Evolutionary conservation across 2,113 vertebrate species (phyloP).

Genomic region (Lophius piscatorius): DNA sequence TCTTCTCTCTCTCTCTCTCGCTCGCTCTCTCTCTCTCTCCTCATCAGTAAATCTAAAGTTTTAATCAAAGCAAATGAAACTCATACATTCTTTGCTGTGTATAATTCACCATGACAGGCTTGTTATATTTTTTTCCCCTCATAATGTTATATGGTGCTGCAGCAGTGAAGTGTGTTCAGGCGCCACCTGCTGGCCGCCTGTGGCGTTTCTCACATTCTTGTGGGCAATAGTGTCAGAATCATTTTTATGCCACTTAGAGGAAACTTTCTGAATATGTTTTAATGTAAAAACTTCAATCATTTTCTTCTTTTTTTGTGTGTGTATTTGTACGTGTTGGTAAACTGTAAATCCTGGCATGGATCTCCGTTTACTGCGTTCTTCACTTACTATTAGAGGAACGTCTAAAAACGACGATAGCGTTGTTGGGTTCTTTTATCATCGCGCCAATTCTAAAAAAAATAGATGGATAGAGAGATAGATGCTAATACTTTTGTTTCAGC

Average conservation of each 20-base stretch:
- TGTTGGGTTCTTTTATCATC: too few species aligned
- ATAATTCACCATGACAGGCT: background rate
- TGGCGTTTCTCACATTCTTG: background rate
- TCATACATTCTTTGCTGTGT: background rate
- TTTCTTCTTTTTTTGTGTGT: background rate
- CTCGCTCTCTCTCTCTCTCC: background rate
- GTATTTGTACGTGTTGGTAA: background rate
- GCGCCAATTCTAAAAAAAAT: too few species aligned
- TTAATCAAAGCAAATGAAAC: slow-evolving; percentile 13
- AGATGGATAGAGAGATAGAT: too few species aligned
- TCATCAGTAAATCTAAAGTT: slow-evolving; percentile 5
- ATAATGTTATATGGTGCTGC: slow-evolving; percentile 4
- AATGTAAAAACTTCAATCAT: background rate
- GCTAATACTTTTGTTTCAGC: too few species aligned
- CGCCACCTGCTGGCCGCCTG: slow-evolving; percentile 61
- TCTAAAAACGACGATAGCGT: too few species aligned
- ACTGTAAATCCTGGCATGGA: slow-evolving; percentile 28
- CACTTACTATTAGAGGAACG: too few species aligned
- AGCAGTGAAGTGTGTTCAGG: slow-evolving; percentile 29
- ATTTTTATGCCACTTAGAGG: too few species aligned
- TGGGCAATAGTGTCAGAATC: too few species aligned
- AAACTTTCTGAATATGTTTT: background rate
- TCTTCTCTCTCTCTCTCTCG: background rate
- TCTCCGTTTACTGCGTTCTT: background rate
- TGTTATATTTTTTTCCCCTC: slow-evolving; percentile 5